These are phyloP conservation scores for Eretmochelys imbricata DNA, from an alignment of 2,113 vertebrate genomes.

Conservation along the genomic window DNA sequence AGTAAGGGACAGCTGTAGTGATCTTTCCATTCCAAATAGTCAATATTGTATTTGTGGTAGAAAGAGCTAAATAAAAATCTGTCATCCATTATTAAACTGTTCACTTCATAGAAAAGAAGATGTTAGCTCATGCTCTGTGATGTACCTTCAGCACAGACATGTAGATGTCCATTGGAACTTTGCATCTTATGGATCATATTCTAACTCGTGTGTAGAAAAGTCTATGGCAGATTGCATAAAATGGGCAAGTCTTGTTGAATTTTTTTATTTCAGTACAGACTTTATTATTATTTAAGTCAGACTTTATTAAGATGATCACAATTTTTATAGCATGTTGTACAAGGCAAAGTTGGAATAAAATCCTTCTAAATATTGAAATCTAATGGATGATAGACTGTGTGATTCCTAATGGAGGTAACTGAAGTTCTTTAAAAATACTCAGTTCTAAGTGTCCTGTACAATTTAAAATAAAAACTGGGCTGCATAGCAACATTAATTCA, in stretches of 20 bases:
- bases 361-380: neutral
- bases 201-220: accelerated
- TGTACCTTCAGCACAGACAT: neutral
- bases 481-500: neutral
- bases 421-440: neutral
- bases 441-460: neutral
- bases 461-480: neutral
- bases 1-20: conserved; percentile 38
- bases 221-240: neutral
- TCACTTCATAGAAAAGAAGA: conserved; percentile 57
- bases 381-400: neutral
- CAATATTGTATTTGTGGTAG: conserved; percentile 19
- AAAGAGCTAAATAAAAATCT: conserved; percentile 36
- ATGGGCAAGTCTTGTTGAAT: neutral
- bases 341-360: neutral
- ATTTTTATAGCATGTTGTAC: neutral
- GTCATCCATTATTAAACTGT: conserved; percentile 43
- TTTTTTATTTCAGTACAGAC: neutral
- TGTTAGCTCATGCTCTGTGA: neutral
- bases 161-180: neutral
- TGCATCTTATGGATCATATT: accelerated
- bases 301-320: neutral
- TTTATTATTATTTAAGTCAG: too few relatives aligned
- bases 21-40: neutral
- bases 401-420: neutral